Conservation (phyloP, 2,113 vertebrate species). For the Ondatra zibethicus region DNA sequence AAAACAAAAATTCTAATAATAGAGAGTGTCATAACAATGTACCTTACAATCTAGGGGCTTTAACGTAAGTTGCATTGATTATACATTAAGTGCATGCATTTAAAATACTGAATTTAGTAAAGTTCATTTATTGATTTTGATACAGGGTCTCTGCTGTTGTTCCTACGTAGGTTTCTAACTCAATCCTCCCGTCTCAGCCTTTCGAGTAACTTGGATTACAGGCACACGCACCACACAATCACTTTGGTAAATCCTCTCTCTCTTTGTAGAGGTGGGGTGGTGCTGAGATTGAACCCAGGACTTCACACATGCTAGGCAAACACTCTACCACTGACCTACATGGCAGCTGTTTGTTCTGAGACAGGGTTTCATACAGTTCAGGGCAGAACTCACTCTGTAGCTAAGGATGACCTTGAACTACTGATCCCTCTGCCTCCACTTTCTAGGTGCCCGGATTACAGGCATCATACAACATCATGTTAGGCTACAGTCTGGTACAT, state of each 20-base stretch:
- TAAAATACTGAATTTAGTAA: slow-evolving; percentile 23
- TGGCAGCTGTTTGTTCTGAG: not conserved
- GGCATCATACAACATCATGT: not conserved
- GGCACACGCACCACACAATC: not conserved
- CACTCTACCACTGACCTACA: not conserved
- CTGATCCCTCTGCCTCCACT: not conserved
- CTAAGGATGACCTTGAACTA: not conserved
- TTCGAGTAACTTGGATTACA: not conserved
- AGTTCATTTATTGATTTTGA: not conserved
- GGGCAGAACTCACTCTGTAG: not conserved
- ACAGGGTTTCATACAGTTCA: not conserved
- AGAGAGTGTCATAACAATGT: slow-evolving; percentile 53
- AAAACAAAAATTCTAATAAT: not conserved
- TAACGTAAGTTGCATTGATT: slow-evolving; percentile 14
- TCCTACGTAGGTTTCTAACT: not conserved
- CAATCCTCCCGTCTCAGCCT: not conserved
- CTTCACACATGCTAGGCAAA: not conserved
- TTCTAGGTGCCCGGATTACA: not conserved
- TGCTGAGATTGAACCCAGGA: not conserved
- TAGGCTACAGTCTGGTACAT: not conserved
- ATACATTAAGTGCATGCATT: slow-evolving; percentile 15
- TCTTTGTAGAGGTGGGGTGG: no score
- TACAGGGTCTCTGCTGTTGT: not conserved
- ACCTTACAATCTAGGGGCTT: slow-evolving; percentile 9
- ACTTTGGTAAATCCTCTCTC: not conserved